phyloP scores from a whole-genome alignment of 2,113 vertebrate species.

The Neogobius melanostomus region DNA sequence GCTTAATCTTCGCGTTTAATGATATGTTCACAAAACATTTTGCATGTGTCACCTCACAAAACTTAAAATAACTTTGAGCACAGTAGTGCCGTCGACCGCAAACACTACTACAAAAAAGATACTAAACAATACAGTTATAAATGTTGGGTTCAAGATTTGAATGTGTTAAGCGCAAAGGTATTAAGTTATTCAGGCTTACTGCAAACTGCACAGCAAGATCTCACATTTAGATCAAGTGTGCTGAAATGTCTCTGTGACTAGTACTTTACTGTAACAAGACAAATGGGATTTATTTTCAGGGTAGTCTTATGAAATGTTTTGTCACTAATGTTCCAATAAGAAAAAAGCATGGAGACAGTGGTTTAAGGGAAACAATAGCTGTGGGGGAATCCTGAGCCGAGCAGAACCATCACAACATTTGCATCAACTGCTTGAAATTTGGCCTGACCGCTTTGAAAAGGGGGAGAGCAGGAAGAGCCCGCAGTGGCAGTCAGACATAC shows the following conservation, averaged over 20 bases:
- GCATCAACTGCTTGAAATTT: conserved; percentile 44
- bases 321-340: conserved; percentile 18
- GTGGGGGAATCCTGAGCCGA: conserved; percentile 33
- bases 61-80: neutral
- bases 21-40: no score
- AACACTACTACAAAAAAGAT: no score
- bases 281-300: neutral
- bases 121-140: no score
- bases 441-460: conserved; percentile 54
- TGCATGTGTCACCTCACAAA: neutral
- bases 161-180: no score
- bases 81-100: no score
- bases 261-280: neutral
- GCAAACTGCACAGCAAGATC: neutral
- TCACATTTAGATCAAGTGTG: neutral
- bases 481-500: conserved; percentile 51
- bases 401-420: conserved; percentile 43
- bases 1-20: no score
- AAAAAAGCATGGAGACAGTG: conserved; percentile 26
- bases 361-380: conserved; percentile 37
- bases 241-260: conserved; percentile 8
- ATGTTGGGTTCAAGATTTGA: no score
- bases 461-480: conserved; percentile 45
- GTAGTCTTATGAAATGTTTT: conserved; percentile 1
- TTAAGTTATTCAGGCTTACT: no score